A percentile compares a stretch with the other conserved stretches of the same genome.
phyloP scores from a whole-genome alignment of 2,888 invertebrate species.

The Junonia oenone region DNA sequence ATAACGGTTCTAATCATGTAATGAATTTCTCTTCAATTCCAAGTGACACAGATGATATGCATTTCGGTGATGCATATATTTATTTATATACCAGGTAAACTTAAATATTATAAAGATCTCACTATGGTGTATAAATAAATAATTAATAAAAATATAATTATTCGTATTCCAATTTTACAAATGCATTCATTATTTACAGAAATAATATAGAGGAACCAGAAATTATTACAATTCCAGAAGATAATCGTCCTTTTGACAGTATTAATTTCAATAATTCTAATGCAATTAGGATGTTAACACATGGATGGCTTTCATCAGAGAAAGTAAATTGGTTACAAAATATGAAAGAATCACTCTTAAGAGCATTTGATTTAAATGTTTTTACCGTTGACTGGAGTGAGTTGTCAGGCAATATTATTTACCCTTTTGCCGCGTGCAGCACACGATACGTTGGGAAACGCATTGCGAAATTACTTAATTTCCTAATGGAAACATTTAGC shows the following conservation, averaged over 20 bases:
- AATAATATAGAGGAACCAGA: slow-evolving; percentile 48
- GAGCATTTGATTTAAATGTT: slow-evolving; percentile 66
- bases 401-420: slow-evolving; percentile 54
- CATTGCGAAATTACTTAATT: slow-evolving; percentile 48
- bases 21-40: slow-evolving; percentile 59
- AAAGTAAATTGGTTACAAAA: slow-evolving; percentile 51
- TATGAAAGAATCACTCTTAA: slow-evolving; percentile 64
- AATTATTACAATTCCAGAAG: slow-evolving; percentile 40
- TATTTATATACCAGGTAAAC: slow-evolving; percentile 71
- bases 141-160: too few species aligned
- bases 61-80: slow-evolving; percentile 61
- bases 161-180: not conserved
- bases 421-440: slow-evolving; percentile 61
- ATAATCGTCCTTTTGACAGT: slow-evolving; percentile 41
- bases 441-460: slow-evolving; percentile 65
- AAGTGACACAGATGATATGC: slow-evolving; percentile 42
- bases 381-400: slow-evolving; percentile 71
- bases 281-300: slow-evolving; percentile 70
- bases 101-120: too few species aligned
- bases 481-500: slow-evolving; percentile 39
- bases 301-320: slow-evolving; percentile 74
- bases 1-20: slow-evolving; percentile 53
- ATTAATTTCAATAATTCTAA: slow-evolving; percentile 58
- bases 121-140: too few species aligned
- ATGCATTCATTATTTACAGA: slow-evolving; percentile 39